phyloP scores from a whole-genome alignment of 2,113 vertebrate genomes.

The Heliornis fulica region DNA sequence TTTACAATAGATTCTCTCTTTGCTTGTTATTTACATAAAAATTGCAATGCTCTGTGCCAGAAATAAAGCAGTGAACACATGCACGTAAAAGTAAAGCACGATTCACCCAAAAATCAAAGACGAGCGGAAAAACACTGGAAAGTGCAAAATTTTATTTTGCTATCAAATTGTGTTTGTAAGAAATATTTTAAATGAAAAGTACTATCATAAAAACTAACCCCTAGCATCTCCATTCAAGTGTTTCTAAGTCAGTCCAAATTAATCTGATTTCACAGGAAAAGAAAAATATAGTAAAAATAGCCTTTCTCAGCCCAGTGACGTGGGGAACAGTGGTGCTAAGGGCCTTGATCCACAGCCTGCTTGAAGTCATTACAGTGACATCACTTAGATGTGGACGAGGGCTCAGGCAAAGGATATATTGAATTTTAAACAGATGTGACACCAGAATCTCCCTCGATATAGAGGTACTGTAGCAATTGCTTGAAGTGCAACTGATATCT shows the following conservation, averaged over 20 bases:
- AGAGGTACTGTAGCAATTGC: neutral
- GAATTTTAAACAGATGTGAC: neutral
- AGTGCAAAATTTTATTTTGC: neutral
- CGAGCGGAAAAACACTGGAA: neutral
- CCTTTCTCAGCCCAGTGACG: neutral
- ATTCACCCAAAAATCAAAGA: neutral
- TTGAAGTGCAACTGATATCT: no score
- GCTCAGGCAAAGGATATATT: neutral
- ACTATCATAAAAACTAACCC: neutral
- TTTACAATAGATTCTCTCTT: slow-evolving; percentile 17
- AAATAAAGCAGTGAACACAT: neutral
- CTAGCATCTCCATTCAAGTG: neutral
- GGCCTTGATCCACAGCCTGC: neutral
- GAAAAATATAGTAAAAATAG: neutral
- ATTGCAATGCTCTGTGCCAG: neutral
- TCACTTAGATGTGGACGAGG: neutral
- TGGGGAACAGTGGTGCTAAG: neutral
- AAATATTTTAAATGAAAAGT: neutral
- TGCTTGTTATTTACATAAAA: neutral
- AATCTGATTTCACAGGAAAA: neutral
- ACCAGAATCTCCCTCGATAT: neutral
- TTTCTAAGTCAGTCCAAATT: neutral
- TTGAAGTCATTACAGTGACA: neutral
- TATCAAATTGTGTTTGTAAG: neutral
- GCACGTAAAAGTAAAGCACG: neutral